Evolutionary conservation across 2,113 vertebrate genomes (phyloP).

Genomic region (Rhinopomastus cyanomelas): DNA sequence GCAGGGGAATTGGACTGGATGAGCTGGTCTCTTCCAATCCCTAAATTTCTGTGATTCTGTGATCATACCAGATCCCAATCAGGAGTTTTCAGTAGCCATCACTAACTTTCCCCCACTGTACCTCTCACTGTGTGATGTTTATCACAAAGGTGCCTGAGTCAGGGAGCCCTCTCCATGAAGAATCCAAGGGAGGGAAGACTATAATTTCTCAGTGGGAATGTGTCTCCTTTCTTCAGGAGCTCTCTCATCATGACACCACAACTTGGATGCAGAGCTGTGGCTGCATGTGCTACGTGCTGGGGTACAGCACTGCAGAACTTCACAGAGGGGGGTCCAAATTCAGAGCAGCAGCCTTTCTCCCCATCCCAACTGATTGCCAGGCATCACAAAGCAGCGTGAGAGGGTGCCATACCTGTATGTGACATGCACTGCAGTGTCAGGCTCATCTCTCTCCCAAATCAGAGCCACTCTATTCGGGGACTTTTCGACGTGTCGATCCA

Average conservation of each 20-base stretch:
- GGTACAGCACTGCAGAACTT: background rate
- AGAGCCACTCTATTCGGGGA: constrained; percentile 86
- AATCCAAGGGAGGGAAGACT: background rate
- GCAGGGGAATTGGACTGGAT: too few species aligned
- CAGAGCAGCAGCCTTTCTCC: background rate
- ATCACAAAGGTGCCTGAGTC: background rate
- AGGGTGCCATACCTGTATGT: constrained; percentile 84
- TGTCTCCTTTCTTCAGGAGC: background rate
- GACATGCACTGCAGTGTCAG: constrained; percentile 85
- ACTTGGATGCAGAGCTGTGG: background rate
- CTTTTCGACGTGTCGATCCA: constrained; percentile 87
- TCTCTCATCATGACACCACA: background rate
- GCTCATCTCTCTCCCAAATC: constrained; percentile 95
- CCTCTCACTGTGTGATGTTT: background rate
- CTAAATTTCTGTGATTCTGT: too few species aligned
- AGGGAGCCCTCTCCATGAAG: background rate
- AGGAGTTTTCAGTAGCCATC: background rate
- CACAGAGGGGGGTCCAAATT: background rate
- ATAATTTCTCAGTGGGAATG: background rate
- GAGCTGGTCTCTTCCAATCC: too few species aligned
- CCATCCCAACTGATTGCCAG: background rate
- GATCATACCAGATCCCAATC: background rate
- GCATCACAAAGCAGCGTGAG: background rate
- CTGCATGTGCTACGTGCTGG: background rate
- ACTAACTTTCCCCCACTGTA: background rate